Evolutionary conservation across 1,140 invertebrate genomes (phyloP).

Genomic region (Danaus plexippus): DNA sequence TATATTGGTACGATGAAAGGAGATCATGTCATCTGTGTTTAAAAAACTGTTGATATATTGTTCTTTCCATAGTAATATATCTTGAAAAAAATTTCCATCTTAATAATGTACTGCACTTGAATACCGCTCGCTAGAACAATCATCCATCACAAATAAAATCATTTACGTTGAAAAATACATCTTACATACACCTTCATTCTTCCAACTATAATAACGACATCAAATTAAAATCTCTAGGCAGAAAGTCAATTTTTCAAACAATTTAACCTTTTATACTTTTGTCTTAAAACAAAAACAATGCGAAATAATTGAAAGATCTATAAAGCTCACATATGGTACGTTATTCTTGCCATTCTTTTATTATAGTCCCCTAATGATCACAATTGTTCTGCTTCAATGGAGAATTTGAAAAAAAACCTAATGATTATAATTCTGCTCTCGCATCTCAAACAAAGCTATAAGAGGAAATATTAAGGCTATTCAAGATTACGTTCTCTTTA

Average conservation of each 20-base stretch:
- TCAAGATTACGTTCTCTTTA: too few species aligned
- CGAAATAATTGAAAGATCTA: conserved; percentile 20
- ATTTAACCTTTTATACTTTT: conserved; percentile 9
- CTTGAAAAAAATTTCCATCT: too few species aligned
- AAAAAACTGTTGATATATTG: neutral
- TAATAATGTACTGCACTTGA: too few species aligned
- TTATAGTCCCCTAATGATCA: conserved; percentile 16
- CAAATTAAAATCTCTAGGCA: too few species aligned
- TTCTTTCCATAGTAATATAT: neutral
- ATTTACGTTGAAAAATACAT: conserved; percentile 6
- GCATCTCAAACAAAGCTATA: conserved; percentile 13
- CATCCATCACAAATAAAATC: neutral
- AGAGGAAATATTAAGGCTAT: too few species aligned
- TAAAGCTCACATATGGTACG: conserved; percentile 17
- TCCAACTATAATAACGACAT: too few species aligned
- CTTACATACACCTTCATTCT: conserved; percentile 3
- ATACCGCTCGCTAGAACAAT: conserved; percentile 1
- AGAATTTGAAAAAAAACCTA: conserved; percentile 19
- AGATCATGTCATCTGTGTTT: neutral
- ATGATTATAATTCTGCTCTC: conserved; percentile 18
- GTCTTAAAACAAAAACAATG: conserved; percentile 9
- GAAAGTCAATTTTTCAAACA: neutral
- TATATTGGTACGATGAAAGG: conserved; percentile 4
- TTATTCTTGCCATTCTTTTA: conserved; percentile 18
- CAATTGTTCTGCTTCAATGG: conserved; percentile 19